phyloP scores from a whole-genome alignment of 1,140 invertebrate species.

The Nasonia vitripennis region DNA sequence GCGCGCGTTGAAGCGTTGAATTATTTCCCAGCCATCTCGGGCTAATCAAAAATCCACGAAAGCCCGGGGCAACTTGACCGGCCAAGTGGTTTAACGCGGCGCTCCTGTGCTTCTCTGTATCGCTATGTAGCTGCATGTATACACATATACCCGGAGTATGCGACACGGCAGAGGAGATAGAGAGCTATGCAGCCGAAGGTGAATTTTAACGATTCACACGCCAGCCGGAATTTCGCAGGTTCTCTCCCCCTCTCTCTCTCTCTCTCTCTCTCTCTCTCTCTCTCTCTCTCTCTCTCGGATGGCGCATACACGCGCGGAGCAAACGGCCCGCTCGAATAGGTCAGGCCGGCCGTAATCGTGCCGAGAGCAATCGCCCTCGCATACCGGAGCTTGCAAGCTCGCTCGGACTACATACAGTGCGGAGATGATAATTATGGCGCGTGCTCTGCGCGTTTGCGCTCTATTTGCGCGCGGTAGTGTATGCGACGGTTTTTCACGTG shows the following conservation, averaged over 20 bases:
- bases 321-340: neutral
- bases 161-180: neutral
- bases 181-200: neutral
- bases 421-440: conserved; percentile 1
- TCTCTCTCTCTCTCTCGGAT: neutral
- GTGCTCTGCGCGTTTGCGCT: neutral
- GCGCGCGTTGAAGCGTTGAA: neutral
- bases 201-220: neutral
- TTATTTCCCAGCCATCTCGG: conserved; percentile 3
- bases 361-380: neutral
- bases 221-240: neutral
- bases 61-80: neutral
- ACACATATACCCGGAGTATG: neutral
- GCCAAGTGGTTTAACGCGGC: neutral
- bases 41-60: conserved; percentile 1
- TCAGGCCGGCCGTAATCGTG: neutral
- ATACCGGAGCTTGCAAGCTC: conserved; percentile 2
- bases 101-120: neutral
- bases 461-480: neutral
- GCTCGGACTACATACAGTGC: neutral
- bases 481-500: no score
- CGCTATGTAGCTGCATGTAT: neutral
- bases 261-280: neutral
- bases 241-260: neutral
- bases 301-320: neutral